A percentile compares a stretch with the other conserved stretches of the same genome.
Conservation (phyloP, 2,113 vertebrate genomes). For the Tyrannus savana region DNA sequence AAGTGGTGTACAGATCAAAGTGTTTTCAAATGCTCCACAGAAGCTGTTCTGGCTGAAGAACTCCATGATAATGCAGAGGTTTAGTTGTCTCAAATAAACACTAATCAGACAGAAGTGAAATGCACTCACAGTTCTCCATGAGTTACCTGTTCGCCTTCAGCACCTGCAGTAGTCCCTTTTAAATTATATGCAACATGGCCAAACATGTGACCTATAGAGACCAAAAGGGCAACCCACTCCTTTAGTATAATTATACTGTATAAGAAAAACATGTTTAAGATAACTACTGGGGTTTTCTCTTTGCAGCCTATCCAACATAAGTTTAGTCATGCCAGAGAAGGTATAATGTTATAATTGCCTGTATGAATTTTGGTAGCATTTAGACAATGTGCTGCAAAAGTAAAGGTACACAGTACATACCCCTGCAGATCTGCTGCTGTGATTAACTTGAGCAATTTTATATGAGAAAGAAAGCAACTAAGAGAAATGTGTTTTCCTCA, state of each 20-base stretch:
- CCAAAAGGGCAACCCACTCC: not conserved
- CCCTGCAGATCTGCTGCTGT: constrained; percentile 34
- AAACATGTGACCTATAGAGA: constrained; percentile 33
- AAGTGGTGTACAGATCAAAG: not conserved
- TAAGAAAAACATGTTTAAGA: constrained; percentile 59
- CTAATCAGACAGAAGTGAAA: not conserved
- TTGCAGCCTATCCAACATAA: constrained; percentile 60
- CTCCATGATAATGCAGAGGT: not conserved
- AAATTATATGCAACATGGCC: not conserved
- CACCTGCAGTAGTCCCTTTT: not conserved
- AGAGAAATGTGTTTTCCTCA: constrained; percentile 53
- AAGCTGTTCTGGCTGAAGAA: not conserved
- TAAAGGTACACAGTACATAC: constrained; percentile 32
- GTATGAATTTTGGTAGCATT: constrained; percentile 59
- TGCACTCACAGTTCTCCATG: constrained; percentile 1
- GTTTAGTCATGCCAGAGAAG: constrained; percentile 42
- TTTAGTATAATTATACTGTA: constrained; percentile 61
- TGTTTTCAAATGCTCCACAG: not conserved
- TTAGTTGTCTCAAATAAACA: constrained; percentile 19
- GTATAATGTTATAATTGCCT: constrained; percentile 66
- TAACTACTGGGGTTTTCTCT: constrained; percentile 57
- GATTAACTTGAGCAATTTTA: constrained; percentile 56
- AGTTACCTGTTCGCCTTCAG: not conserved
- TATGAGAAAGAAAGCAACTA: constrained; percentile 37
- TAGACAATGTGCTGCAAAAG: constrained; percentile 64